Base-by-base conservation (phyloP, 2,888 invertebrate genomes). In the Scaptomyza parva region DNA sequence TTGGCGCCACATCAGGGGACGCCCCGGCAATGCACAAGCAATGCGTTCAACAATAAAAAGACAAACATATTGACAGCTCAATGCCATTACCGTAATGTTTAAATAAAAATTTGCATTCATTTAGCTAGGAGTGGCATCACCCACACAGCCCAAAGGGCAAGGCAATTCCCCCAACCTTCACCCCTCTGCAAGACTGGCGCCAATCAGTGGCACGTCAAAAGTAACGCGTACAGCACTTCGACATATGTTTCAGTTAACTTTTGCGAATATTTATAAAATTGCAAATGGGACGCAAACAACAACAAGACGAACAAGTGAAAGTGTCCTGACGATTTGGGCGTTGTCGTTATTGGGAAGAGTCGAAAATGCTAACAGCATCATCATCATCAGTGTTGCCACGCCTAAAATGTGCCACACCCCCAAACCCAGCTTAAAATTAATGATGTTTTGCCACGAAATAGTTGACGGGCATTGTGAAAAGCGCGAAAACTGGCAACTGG, bases 71-170 rank as follows among this genome's bases (percentile, higher is more conserved):
- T 84, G 83, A 84, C 82, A 82, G 87, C 87, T 82, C 77, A 86
- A 79, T 88, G 77, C 83, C 72, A 75, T 84, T 84, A 87, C 70
- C 57, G 76, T 69, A 78, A 78, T 86, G 88, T 86, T 84, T 76
- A 88, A 86, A 84, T 76, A 70, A 63, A 78, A 85, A 86, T 88
- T 86, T 88, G 86, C 88, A 86, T 88, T 86, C 83, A 86, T 86
- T 86, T 87, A 67, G 69, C 55, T 35, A n/a, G 30, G 39, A 20
- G 67, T 53, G 41, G 12, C 61, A 40, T 62, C 70, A 57, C 70
- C 64, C 45, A 59, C 74, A 66, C 17, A 37, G 37, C 57, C 73
- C 78, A 69, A 70, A 68, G 72, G 63, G 33, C 62, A 62, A n/a
- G 63, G 33, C 40, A 11, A 22, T 35, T 14, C 14, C 35, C 35